phyloP scores from a whole-genome alignment of 2,113 vertebrate genomes.

The Clarias magur region DNA sequence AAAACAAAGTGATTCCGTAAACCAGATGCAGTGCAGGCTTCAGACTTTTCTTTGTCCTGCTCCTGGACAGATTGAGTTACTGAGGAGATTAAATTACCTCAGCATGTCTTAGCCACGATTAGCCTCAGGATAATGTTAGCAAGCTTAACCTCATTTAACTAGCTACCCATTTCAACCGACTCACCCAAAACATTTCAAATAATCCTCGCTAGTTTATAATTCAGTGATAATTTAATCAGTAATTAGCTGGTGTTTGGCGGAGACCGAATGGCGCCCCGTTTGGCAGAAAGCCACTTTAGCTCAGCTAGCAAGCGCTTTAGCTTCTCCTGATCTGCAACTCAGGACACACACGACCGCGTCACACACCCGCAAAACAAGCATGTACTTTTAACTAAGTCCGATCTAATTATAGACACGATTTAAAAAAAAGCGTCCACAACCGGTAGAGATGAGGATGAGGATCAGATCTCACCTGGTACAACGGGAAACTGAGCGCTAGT shows the following conservation, averaged over 20 bases:
- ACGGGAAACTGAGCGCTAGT: neutral
- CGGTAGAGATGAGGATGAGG: neutral
- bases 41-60: constrained; percentile 7
- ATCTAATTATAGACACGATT: no score
- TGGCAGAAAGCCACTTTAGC: constrained; percentile 11
- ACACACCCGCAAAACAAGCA: neutral
- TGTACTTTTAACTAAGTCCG: neutral
- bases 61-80: neutral
- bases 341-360: neutral
- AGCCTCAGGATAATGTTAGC: neutral
- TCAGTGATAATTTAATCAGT: neutral
- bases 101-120: neutral
- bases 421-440: neutral
- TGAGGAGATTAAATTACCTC: constrained; percentile 5
- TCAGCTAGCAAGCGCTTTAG: constrained; percentile 5
- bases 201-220: neutral
- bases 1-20: neutral
- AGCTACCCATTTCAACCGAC: neutral
- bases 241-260: neutral
- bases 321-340: neutral
- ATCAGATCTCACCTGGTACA: constrained; percentile 10
- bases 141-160: neutral
- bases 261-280: neutral
- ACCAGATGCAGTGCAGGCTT: neutral
- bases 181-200: neutral